Base-by-base conservation (phyloP, 2,797 vertebrate genomes). In the Clarias fuscus region DNA sequence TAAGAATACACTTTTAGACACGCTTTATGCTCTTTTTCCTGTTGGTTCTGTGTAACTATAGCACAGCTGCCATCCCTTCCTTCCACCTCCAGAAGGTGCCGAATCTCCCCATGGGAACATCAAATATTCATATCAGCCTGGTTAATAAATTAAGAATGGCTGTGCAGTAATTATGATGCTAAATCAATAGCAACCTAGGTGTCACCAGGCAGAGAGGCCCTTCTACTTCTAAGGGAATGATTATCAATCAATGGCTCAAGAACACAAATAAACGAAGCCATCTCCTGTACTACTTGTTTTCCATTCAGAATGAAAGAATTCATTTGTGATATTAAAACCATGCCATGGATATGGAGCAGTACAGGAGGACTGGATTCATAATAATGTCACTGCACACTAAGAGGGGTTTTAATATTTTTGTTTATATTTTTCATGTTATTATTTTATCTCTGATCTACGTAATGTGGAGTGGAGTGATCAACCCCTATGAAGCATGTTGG, bases 141-240 rank as follows among this genome's bases (percentile, higher is more conserved):
- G 84, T 72, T 87, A 84, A 89, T 85, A 88, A 88, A 89, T 85
- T 85, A 88, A 88, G 89, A 43, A 91, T 85, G 86, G 77, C 65
- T 88, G 76, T 87, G 80, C 64, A 86, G 89, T 88, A 83, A 90
- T 90, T 89, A 89, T 88, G 87, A 88, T 62, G 84, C 77, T 82
- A 84, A 89, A 91, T 92, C 87, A 86, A 90, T 89, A 90, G 85
- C 68, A 90, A 88, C 90, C 83, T 48, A 62, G 7, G 61, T 67
- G 86, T 88, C 79, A 89, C 88, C 85, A 88, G n/a, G 88, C 68
- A 89, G 81, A 88, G 62, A 43, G 61, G 58, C 48, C 56, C 77
- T 27, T 84, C 70, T 67, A 76, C 37, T 61, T 81, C 65, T 56
- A 64, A 61, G 33, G 68, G 40, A 43, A 48, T 43, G 33, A 75